Percentiles rank a stretch among this genome's conserved stretches.
Evolutionary conservation across 53 echinoderm and acorn worm genomes (phyloP).

Genomic region (Henricia sp.): DNA sequence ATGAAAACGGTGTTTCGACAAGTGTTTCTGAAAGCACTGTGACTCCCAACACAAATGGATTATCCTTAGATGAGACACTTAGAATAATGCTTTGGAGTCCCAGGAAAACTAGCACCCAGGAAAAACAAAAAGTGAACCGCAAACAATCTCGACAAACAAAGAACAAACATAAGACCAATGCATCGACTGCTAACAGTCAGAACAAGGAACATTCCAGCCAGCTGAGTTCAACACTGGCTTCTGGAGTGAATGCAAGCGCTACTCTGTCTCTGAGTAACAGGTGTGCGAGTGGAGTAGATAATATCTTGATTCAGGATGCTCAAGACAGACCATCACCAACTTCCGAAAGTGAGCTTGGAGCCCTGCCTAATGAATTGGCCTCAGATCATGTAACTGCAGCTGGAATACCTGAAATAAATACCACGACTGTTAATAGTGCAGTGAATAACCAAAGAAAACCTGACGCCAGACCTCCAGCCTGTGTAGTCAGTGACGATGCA

Average conservation of each 20-base stretch:
- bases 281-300: constrained; percentile 12
- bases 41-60: not conserved
- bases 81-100: constrained; percentile 44
- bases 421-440: not conserved
- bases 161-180: constrained; percentile 33
- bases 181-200: constrained; percentile 24
- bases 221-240: not conserved
- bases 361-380: constrained; percentile 11
- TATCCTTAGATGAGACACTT: constrained; percentile 49
- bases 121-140: constrained; percentile 21
- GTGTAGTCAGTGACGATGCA: not conserved
- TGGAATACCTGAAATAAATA: not conserved
- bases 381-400: constrained; percentile 19
- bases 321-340: not conserved
- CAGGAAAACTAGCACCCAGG: not conserved
- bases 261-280: not conserved
- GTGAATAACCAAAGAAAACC: constrained; percentile 14
- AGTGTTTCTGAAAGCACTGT: not conserved
- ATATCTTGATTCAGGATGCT: not conserved
- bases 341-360: not conserved
- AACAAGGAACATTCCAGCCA: constrained; percentile 15
- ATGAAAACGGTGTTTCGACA: not conserved
- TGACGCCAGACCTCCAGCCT: constrained; percentile 6
- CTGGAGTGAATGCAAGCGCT: constrained; percentile 7
- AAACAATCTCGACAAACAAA: constrained; percentile 24